Evolutionary conservation across 2,113 vertebrate species (phyloP).

Genomic region (Menura novaehollandiae): DNA sequence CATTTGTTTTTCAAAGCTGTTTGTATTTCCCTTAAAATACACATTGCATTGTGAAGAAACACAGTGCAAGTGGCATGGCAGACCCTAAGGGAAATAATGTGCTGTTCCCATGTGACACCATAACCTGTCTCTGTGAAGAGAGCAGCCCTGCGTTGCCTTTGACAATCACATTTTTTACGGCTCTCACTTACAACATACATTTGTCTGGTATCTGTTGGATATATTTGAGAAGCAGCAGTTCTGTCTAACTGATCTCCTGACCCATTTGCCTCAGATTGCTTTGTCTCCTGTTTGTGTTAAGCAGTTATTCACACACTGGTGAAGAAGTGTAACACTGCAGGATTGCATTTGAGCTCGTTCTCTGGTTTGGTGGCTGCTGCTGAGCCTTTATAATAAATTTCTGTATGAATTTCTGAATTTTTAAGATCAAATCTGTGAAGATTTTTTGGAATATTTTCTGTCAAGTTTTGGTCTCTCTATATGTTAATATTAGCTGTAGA

Average conservation of each 20-base stretch:
- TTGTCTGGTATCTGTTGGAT: neutral
- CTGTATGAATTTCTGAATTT: neutral
- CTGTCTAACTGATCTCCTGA: neutral
- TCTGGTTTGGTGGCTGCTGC: neutral
- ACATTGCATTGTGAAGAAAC: fast-evolving
- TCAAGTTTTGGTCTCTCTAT: neutral
- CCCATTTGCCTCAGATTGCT: neutral
- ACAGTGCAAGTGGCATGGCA: neutral
- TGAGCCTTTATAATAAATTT: neutral
- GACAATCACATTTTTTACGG: fast-evolving
- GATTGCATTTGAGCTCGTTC: neutral
- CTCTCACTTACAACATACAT: neutral
- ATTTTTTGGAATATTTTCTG: neutral
- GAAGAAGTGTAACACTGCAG: fast-evolving
- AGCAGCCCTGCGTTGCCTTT: neutral
- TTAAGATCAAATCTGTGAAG: neutral
- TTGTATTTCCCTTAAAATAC: neutral
- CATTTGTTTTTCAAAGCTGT: neutral
- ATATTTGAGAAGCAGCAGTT: neutral
- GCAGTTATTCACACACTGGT: fast-evolving
- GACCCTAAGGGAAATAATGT: neutral
- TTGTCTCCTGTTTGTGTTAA: neutral
- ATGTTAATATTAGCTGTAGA: neutral
- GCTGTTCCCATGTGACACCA: neutral
- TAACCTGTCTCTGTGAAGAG: neutral